Base-by-base conservation (phyloP, 2,113 vertebrate species). In the Thunnus maccoyii region DNA sequence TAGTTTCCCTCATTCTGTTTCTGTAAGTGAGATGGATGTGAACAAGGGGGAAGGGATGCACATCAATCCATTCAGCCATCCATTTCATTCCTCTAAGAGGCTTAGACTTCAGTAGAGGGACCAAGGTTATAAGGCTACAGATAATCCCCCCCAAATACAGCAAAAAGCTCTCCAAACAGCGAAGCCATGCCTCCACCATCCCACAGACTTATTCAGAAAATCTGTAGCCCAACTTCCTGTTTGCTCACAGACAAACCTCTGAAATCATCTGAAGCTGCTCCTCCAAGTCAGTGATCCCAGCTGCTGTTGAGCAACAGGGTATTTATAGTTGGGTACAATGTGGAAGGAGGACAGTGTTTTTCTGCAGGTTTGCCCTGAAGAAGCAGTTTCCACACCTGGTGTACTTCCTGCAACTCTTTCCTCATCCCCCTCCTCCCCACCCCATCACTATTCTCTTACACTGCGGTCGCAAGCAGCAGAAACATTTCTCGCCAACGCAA, bases 71-170 rank as follows among this genome's bases (percentile, higher is more conserved):
- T 84, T 87, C 88, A 90, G 50, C 82, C 89, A 74, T 86, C 85
- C 78, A 91, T 89, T 91, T 93, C 86, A 91, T 92, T 94, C 80
- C 77, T 86, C 67, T 94, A 94, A 92, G 90, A 94, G 90, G 93
- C 91, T 94, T 95, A 94, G 87, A 88, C 73, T 86, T 73, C 76
- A 90, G 88, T 87, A 75, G 90, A 88, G 91, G 83, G 86, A 88
- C 81, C 61, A 74, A 89, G 93, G 94, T 92, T 91, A 93, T 86
- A 91, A 90, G 83, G 89, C 85, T 79, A 88, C 81, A 85, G 55
- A 89, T 92, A 94, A 94, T 93, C 93, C 87, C 56, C 27, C 68
- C 78, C 76, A 89, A 87, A 91, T 86, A 90, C 82, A 88, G 80
- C 70, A 78, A 80, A 83, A 81, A 80, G 63, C 88, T 87, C 78